These are phyloP conservation scores for Neoaliturus tenellus DNA, from an alignment of 2,888 invertebrate genomes.

Conservation along the genomic window DNA sequence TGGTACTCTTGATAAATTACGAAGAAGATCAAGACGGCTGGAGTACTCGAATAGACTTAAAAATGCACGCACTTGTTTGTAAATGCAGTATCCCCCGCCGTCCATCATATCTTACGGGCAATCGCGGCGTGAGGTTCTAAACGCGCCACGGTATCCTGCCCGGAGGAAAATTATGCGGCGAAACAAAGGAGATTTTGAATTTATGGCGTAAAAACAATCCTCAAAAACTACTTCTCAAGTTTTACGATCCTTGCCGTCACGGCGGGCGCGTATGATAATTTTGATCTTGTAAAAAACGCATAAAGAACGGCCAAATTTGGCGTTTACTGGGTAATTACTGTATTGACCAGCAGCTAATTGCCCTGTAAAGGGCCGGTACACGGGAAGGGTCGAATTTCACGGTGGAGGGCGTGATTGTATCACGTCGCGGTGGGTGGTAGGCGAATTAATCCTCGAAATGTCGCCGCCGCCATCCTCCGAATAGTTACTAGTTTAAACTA, in stretches of 20 bases:
- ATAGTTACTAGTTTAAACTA: not conserved
- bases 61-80: no score
- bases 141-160: not conserved
- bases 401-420: conserved; percentile 8
- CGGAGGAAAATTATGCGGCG: not conserved
- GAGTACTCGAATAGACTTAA: no score
- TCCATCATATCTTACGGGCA: not conserved
- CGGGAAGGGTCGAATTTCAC: conserved; percentile 46
- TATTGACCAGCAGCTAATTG: conserved; percentile 21
- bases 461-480: not conserved
- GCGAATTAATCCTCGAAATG: not conserved
- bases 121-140: not conserved
- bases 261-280: conserved; percentile 11
- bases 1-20: no score
- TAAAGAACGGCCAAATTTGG: conserved; percentile 10
- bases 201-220: not conserved
- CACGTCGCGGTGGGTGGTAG: not conserved
- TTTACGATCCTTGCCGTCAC: conserved; percentile 14
- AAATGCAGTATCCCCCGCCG: no score
- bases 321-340: conserved; percentile 37
- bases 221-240: not conserved
- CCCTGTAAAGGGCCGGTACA: not conserved
- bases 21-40: no score
- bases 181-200: not conserved
- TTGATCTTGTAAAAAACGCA: conserved; percentile 31